Percentiles rank a stretch among this genome's conserved stretches.
Conservation (phyloP, 1,140 invertebrate species). For the Magallana angulata region DNA sequence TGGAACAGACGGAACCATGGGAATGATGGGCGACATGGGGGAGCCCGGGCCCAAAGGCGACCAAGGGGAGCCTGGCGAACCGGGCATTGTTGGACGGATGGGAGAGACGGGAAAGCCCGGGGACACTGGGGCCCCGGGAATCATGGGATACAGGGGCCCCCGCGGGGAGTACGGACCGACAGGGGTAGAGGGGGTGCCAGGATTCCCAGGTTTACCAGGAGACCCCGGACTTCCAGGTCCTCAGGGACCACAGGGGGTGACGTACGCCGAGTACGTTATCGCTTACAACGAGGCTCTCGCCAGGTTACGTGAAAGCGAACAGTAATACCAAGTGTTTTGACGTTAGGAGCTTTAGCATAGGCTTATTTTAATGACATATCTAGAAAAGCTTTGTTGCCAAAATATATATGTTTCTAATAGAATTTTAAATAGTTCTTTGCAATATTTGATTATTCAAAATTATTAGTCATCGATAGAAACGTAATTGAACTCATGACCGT, state of each 20-base stretch:
- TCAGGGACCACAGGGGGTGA: neutral
- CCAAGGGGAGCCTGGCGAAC: neutral
- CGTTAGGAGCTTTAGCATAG: too few species aligned
- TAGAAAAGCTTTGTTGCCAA: too few species aligned
- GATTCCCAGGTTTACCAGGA: conserved; percentile 12
- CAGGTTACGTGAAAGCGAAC: neutral
- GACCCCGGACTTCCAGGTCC: neutral
- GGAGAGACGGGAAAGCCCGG: conserved; percentile 4
- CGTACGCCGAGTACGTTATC: neutral
- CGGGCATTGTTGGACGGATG: neutral
- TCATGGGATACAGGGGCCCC: neutral
- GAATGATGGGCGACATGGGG: neutral
- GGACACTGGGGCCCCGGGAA: neutral
- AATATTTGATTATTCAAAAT: too few species aligned
- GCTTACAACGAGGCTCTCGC: neutral
- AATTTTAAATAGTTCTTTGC: too few species aligned
- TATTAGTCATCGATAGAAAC: too few species aligned
- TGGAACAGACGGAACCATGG: neutral
- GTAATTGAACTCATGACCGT: too few species aligned
- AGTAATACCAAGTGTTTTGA: too few species aligned
- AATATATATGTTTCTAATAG: too few species aligned
- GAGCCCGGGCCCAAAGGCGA: neutral
- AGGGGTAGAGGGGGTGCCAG: neutral
- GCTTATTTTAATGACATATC: too few species aligned
- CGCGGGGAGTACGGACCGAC: neutral